Evolutionary conservation across 2,797 vertebrate species (phyloP).

Genomic region (Eulemur mongoz): DNA sequence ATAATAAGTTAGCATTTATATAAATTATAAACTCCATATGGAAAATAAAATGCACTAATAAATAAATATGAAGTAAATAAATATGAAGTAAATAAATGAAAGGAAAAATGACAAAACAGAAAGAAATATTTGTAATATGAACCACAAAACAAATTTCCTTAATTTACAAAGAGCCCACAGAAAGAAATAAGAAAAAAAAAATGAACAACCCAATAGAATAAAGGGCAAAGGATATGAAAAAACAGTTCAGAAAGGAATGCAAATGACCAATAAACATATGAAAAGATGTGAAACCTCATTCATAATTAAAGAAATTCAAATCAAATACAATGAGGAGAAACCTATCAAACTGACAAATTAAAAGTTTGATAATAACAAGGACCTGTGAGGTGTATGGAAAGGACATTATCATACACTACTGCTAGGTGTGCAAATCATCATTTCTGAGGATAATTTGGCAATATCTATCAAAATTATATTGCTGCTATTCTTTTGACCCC

Average conservation of each 20-base stretch:
- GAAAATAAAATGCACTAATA: slow-evolving; percentile 26
- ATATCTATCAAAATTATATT: background rate
- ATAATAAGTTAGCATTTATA: background rate
- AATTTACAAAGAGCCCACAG: slow-evolving; percentile 37
- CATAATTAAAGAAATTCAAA: slow-evolving; percentile 60
- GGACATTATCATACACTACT: too few species aligned
- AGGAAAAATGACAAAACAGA: slow-evolving; percentile 51
- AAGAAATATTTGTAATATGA: slow-evolving; percentile 41
- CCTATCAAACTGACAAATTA: background rate
- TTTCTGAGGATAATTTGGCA: background rate
- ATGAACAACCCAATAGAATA: slow-evolving; percentile 11
- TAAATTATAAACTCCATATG: slow-evolving; percentile 13
- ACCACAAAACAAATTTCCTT: slow-evolving; percentile 58
- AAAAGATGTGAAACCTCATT: slow-evolving; percentile 55
- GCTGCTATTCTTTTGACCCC: background rate
- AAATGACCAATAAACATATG: slow-evolving; percentile 65
- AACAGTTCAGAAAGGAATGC: slow-evolving; percentile 42
- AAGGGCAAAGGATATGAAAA: slow-evolving; percentile 59
- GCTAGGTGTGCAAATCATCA: background rate
- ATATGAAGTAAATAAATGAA: slow-evolving; percentile 12
- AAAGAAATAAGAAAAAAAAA: slow-evolving; percentile 31
- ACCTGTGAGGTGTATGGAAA: background rate
- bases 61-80: slow-evolving; percentile 46
- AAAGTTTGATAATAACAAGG: background rate
- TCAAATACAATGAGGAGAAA: slow-evolving; percentile 16